A percentile compares a stretch with the other conserved stretches of the same genome.
phyloP scores from a whole-genome alignment of 2,888 invertebrate species.

The Aphodius sticticus region DNA sequence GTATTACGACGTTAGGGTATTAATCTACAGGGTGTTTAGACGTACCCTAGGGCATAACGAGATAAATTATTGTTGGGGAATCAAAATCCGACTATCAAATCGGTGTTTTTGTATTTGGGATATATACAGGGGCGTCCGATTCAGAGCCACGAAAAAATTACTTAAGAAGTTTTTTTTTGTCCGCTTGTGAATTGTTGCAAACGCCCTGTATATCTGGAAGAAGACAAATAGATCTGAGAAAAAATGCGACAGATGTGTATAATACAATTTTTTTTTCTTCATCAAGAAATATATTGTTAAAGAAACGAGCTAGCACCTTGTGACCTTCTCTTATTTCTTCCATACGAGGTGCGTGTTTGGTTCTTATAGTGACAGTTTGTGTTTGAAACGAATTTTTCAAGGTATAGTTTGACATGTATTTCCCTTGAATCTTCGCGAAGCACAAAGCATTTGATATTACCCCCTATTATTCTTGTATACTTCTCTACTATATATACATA shows the following conservation, averaged over 20 bases:
- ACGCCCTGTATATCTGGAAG: not conserved
- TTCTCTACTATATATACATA: slow-evolving; percentile 44
- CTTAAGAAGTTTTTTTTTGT: not conserved
- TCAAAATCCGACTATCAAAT: not conserved
- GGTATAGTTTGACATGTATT: no score
- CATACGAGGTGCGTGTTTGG: not conserved
- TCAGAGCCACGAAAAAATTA: not conserved
- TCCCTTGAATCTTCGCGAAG: not conserved
- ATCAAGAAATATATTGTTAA: not conserved
- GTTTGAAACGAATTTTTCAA: no score
- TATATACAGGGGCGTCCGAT: not conserved
- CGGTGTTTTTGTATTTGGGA: not conserved
- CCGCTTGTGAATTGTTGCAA: not conserved
- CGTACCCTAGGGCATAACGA: slow-evolving; percentile 22
- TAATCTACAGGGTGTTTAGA: slow-evolving; percentile 23
- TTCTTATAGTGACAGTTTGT: not conserved
- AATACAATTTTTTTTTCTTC: not conserved
- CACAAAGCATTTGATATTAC: slow-evolving; percentile 4
- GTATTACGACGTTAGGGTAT: slow-evolving; percentile 23
- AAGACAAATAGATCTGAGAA: slow-evolving; percentile 4
- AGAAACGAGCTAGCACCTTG: no score
- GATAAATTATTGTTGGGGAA: not conserved
- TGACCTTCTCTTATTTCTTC: not conserved
- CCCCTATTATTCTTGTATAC: slow-evolving; percentile 28
- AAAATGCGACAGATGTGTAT: not conserved